phyloP scores from a whole-genome alignment of 2,113 vertebrate species.

The Bubo blakistoni region DNA sequence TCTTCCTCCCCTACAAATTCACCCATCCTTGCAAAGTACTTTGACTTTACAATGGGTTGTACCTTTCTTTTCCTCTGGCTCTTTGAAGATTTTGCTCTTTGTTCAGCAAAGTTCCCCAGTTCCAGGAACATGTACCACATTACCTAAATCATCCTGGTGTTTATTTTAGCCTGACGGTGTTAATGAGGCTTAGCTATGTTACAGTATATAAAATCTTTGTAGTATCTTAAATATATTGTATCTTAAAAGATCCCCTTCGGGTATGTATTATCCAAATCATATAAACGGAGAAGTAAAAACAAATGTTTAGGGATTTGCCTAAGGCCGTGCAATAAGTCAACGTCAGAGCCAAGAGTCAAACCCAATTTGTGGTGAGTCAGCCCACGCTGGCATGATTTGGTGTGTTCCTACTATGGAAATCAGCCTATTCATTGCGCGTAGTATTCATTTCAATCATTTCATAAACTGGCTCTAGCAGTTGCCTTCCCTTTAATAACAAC shows the following conservation, averaged over 20 bases:
- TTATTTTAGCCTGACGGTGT: background rate
- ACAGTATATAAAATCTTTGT: constrained; percentile 30
- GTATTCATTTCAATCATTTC: constrained; percentile 15
- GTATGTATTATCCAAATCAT: constrained; percentile 13
- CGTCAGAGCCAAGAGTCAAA: constrained; percentile 8
- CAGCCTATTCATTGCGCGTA: background rate
- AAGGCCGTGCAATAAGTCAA: background rate
- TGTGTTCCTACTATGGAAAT: constrained; percentile 37
- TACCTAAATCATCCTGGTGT: background rate
- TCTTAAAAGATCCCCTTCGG: constrained; percentile 15
- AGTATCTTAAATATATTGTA: constrained; percentile 34
- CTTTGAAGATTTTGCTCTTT: constrained; percentile 32
- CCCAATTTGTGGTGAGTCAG: constrained; percentile 49
- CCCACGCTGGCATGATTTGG: constrained; percentile 9
- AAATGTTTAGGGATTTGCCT: constrained; percentile 24
- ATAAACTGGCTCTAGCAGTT: constrained; percentile 1
- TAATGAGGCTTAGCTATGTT: constrained; percentile 14
- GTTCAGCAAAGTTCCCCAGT: background rate
- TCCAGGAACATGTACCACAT: background rate
- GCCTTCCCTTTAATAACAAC: constrained; percentile 29
- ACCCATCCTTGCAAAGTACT: background rate
- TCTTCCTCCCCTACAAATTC: constrained; percentile 14
- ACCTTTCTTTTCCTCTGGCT: background rate
- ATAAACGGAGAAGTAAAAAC: constrained; percentile 26
- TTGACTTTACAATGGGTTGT: background rate